These are phyloP conservation scores for Oceanodroma tethys DNA, from an alignment of 2,113 vertebrate species.

Conservation along the genomic window DNA sequence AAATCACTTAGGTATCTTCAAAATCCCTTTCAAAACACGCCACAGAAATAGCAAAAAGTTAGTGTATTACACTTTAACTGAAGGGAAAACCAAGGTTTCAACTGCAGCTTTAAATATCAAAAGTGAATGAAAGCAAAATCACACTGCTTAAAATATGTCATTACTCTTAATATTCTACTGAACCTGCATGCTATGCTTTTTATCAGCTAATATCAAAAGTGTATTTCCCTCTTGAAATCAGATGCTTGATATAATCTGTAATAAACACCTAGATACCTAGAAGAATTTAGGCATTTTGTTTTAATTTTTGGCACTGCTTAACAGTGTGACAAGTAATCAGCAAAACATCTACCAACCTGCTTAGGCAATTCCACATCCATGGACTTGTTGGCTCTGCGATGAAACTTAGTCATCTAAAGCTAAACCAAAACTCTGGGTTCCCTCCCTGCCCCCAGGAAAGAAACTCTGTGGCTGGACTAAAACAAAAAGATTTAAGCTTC, in stretches of 20 bases:
- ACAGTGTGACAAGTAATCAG: not conserved
- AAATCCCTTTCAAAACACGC: not conserved
- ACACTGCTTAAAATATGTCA: not conserved
- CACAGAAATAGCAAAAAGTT: not conserved
- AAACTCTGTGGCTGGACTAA: not conserved
- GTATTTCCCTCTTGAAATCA: not conserved
- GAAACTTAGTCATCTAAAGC: not conserved
- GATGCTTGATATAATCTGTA: not conserved
- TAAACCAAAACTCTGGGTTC: not conserved
- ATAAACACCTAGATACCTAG: not conserved
- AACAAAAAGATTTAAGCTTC: not conserved
- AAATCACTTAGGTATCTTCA: not conserved
- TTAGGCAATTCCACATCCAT: not conserved
- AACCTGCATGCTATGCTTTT: not conserved
- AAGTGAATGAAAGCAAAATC: not conserved
- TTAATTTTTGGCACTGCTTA: not conserved
- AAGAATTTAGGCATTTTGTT: not conserved
- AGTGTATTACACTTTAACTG: not conserved
- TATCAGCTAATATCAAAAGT: not conserved
- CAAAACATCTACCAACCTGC: conserved; percentile 3
- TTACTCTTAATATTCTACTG: not conserved
- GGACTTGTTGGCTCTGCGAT: not conserved
- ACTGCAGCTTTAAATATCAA: not conserved
- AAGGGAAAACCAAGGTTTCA: not conserved
- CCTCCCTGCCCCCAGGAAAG: not conserved